Evolutionary conservation across 2,113 vertebrate species (phyloP).

Genomic region (Ophthalmolycus amberensis): DNA sequence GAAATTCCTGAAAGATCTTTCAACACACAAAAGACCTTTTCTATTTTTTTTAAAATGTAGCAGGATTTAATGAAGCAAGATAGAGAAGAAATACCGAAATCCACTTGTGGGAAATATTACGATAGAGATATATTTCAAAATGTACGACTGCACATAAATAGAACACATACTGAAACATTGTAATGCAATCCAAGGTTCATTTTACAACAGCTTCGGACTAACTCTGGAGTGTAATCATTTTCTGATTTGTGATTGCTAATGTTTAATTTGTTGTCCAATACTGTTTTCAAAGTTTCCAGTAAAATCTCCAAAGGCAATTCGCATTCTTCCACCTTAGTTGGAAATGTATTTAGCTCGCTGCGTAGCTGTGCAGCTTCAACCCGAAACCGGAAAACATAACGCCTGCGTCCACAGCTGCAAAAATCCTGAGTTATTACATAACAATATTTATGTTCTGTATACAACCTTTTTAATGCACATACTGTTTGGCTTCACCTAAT

Average conservation of each 20-base stretch:
- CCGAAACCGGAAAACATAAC: not conserved
- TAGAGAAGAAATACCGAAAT: not conserved
- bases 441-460: not conserved
- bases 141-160: not conserved
- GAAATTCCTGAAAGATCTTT: constrained; percentile 13
- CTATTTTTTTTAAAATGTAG: not conserved
- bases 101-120: not conserved
- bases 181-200: not conserved
- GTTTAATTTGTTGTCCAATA: not conserved
- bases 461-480: not conserved
- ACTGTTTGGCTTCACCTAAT: not conserved
- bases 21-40: not conserved
- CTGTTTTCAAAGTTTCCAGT: too few species aligned
- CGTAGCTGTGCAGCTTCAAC: not conserved
- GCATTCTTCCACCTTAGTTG: not conserved
- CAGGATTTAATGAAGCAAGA: not conserved
- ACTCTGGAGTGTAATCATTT: not conserved
- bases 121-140: not conserved
- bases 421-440: not conserved
- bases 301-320: not conserved
- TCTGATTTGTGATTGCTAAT: too few species aligned
- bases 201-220: not conserved
- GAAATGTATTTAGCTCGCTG: not conserved
- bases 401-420: too few species aligned
- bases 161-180: not conserved